These are phyloP conservation scores for Sciurus carolinensis DNA, from an alignment of 2,797 vertebrate species.

Conservation along the genomic window DNA sequence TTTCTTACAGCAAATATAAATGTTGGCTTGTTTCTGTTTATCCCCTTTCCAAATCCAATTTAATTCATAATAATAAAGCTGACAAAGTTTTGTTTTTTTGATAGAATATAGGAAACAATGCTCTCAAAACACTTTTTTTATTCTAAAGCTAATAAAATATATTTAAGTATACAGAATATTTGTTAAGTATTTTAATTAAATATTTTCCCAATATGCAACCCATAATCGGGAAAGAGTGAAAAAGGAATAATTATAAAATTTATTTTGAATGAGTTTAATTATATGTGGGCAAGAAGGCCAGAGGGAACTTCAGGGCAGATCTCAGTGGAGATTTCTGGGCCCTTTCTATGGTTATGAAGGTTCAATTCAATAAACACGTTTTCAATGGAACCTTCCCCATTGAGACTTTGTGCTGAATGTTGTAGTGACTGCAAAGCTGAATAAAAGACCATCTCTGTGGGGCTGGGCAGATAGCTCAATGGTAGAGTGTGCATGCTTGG, in stretches of 20 bases:
- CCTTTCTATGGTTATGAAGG: slow-evolving; percentile 10
- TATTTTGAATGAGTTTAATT: slow-evolving; percentile 69
- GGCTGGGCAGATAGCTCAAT: neutral
- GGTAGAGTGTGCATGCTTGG: neutral
- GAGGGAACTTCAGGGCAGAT: neutral
- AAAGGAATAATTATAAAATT: slow-evolving; percentile 46
- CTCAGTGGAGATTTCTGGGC: neutral
- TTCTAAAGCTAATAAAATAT: slow-evolving; percentile 71
- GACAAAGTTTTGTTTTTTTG: slow-evolving; percentile 53
- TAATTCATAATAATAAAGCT: slow-evolving; percentile 18
- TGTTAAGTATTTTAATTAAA: slow-evolving; percentile 56
- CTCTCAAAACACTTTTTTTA: neutral
- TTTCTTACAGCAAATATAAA: slow-evolving; percentile 56
- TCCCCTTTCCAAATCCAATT: slow-evolving; percentile 37
- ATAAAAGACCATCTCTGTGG: neutral
- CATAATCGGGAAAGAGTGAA: slow-evolving; percentile 53
- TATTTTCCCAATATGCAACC: slow-evolving; percentile 33
- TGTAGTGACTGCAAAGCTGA: neutral
- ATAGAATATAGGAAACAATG: slow-evolving; percentile 47
- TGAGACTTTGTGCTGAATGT: neutral
- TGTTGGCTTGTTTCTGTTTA: slow-evolving; percentile 35
- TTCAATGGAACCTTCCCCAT: neutral
- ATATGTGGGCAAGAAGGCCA: slow-evolving; percentile 26
- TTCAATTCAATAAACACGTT: slow-evolving; percentile 30
- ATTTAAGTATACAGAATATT: slow-evolving; percentile 60